These are phyloP conservation scores for Poecilia picta DNA, from an alignment of 2,797 vertebrate genomes.

Conservation along the genomic window DNA sequence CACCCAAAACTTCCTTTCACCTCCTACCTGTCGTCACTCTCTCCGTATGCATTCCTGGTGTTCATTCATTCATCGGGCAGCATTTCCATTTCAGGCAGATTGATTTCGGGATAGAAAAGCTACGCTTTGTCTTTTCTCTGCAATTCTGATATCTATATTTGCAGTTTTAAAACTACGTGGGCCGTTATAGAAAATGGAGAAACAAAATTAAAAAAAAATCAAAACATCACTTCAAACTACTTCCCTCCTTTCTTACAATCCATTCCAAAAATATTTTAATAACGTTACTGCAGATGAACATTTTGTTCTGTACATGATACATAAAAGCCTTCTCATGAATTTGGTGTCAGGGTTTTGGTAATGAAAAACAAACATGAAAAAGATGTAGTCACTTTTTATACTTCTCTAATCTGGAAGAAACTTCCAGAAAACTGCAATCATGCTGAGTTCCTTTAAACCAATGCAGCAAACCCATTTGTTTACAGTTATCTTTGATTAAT, in stretches of 20 bases:
- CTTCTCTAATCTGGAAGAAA: background rate
- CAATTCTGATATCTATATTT: constrained; percentile 42
- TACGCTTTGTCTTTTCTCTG: constrained; percentile 41
- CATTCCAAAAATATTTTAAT: background rate
- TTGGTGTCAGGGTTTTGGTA: background rate
- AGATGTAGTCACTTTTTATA: background rate
- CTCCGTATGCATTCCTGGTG: constrained; percentile 33
- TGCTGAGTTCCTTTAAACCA: background rate
- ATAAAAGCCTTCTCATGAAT: too few relatives aligned
- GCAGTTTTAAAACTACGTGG: constrained; percentile 21
- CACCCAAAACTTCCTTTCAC: constrained; percentile 19
- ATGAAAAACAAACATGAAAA: background rate
- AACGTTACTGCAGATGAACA: background rate
- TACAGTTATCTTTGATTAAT: background rate
- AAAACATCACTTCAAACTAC: background rate
- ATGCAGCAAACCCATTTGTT: background rate
- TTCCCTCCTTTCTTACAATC: background rate
- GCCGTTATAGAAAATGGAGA: constrained; percentile 12
- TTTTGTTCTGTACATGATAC: background rate
- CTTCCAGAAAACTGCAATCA: background rate
- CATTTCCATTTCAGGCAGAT: constrained; percentile 65
- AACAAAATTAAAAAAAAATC: background rate
- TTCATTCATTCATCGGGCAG: constrained; percentile 39
- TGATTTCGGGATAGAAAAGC: constrained; percentile 56
- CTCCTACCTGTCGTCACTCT: constrained; percentile 36